phyloP scores from a whole-genome alignment of 2,113 vertebrate genomes.

The Tetrao urogallus region DNA sequence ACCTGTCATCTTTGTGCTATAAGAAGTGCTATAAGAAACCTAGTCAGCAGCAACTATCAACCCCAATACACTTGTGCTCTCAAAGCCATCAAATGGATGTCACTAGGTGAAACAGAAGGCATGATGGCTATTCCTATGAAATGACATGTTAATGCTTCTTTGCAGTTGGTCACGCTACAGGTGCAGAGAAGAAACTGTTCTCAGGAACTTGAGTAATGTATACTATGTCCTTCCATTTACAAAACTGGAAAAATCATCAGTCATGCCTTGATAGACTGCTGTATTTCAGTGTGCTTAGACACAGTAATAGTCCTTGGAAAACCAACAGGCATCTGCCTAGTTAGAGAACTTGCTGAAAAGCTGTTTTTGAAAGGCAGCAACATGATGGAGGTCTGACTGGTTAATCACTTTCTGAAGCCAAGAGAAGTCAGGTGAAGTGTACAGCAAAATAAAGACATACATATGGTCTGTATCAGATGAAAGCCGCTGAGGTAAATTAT shows the following conservation, averaged over 20 bases:
- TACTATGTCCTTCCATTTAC: neutral
- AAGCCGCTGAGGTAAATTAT: neutral
- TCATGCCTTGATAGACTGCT: neutral
- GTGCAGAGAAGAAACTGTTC: neutral
- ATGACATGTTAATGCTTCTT: too few species aligned
- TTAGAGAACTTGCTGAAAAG: neutral
- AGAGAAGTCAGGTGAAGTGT: neutral
- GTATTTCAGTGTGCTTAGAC: neutral
- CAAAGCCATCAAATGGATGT: neutral
- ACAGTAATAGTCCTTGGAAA: neutral
- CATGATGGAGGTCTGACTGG: neutral
- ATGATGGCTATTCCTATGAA: neutral
- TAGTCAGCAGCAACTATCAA: neutral
- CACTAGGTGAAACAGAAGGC: neutral
- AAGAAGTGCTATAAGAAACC: neutral
- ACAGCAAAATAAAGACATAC: neutral
- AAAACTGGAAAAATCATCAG: neutral
- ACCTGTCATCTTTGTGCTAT: neutral
- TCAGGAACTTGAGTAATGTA: neutral
- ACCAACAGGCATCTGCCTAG: neutral
- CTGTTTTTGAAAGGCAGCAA: neutral
- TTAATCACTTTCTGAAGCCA: neutral
- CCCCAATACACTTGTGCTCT: neutral
- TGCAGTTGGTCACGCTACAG: fast-evolving
- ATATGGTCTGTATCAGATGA: neutral